phyloP scores from a whole-genome alignment of 2,113 vertebrate species.

The Cololabis saira region DNA sequence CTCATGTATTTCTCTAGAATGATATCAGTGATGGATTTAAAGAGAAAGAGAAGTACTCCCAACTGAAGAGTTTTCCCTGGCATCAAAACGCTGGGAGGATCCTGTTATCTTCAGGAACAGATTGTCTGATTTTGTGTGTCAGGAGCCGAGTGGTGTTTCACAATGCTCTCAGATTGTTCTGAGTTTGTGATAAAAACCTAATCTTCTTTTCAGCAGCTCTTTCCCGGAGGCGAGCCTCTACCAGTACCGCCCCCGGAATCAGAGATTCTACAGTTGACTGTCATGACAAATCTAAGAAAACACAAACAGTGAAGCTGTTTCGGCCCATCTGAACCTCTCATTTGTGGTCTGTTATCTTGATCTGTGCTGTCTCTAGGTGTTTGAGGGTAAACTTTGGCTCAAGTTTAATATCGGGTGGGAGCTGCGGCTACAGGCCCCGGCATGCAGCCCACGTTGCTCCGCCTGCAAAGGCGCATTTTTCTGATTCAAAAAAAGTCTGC shows the following conservation, averaged over 20 bases:
- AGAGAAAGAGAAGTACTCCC: no score
- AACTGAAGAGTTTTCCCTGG: no score
- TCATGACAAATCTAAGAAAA: background rate
- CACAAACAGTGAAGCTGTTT: conserved; percentile 1
- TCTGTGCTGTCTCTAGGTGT: conserved; percentile 15
- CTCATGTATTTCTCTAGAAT: no score
- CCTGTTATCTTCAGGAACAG: no score
- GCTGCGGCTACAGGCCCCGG: conserved; percentile 26
- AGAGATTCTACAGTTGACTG: conserved; percentile 3
- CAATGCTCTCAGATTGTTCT: background rate
- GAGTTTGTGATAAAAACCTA: no score
- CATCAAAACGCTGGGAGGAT: no score
- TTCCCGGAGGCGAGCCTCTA: background rate
- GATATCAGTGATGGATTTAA: no score
- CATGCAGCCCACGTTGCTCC: conserved; percentile 9
- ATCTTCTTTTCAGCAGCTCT: background rate
- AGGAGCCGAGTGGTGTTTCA: no score
- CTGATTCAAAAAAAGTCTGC: conserved; percentile 5
- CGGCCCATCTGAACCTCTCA: background rate
- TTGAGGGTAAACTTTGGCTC: background rate
- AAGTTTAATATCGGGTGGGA: background rate
- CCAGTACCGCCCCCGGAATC: background rate
- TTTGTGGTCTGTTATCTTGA: conserved; percentile 18
- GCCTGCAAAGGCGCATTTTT: conserved; percentile 10
- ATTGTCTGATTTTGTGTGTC: no score